Conservation (phyloP, 2,113 vertebrate genomes). For the Chrysochloris asiatica region DNA sequence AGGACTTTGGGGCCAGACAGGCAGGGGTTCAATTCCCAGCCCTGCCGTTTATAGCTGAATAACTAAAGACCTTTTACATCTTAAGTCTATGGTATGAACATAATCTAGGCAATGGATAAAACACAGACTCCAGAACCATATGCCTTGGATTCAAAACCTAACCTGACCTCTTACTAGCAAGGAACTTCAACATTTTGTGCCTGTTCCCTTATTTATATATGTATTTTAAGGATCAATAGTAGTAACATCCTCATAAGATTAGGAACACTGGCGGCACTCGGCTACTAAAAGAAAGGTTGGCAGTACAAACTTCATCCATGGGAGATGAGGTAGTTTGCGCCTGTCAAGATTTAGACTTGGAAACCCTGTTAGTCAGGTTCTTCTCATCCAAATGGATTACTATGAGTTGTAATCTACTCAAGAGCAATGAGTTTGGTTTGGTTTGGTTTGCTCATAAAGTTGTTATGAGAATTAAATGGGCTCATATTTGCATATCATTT, state of each 20-base stretch:
- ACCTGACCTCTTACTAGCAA: neutral
- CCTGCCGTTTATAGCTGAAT: neutral
- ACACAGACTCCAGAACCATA: neutral
- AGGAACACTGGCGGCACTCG: neutral
- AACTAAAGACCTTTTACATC: neutral
- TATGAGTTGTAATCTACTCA: neutral
- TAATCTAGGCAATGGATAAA: neutral
- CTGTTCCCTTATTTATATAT: constrained; percentile 10
- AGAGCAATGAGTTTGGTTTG: neutral
- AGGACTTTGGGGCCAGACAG: neutral
- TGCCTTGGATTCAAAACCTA: neutral
- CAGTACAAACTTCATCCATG: neutral
- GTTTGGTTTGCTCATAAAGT: neutral
- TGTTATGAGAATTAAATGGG: neutral
- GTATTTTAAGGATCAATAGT: no score
- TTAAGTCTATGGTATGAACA: neutral
- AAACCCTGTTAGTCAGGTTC: neutral
- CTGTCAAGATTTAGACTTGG: neutral
- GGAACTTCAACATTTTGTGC: neutral
- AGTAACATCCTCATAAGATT: neutral
- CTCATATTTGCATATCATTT: neutral
- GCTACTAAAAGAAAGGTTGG: neutral
- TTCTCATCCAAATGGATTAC: no score
- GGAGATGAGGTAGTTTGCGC: neutral
- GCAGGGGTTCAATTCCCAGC: neutral